These are phyloP conservation scores for Clostera curtula DNA, from an alignment of 2,888 invertebrate species.

Conservation along the genomic window DNA sequence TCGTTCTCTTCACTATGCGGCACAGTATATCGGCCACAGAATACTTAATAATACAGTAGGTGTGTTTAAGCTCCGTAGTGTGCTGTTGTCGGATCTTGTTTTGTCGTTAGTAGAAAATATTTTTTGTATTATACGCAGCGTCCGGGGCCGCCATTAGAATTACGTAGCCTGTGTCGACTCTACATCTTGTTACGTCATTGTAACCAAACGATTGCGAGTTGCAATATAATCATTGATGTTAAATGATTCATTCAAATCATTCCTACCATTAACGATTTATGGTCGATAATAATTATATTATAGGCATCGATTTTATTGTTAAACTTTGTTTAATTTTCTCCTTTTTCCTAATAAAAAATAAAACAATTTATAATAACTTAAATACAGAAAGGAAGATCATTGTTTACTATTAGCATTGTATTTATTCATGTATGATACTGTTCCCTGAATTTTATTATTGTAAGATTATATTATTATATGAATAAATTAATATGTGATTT, in stretches of 20 bases:
- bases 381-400: slow-evolving; percentile 49
- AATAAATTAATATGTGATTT: slow-evolving; percentile 44
- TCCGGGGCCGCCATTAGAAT: slow-evolving; percentile 12
- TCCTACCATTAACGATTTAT: slow-evolving; percentile 52
- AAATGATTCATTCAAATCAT: slow-evolving; percentile 61
- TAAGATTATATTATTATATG: slow-evolving; percentile 70
- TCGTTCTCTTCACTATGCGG: too few species aligned
- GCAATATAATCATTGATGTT: slow-evolving; percentile 39
- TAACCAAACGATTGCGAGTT: slow-evolving; percentile 34
- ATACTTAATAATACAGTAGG: too few species aligned
- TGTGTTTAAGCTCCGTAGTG: too few species aligned
- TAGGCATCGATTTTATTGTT: slow-evolving; percentile 33
- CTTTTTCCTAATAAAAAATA: slow-evolving; percentile 45
- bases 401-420: slow-evolving; percentile 70
- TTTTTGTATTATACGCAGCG: slow-evolving; percentile 18
- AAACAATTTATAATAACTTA: slow-evolving; percentile 46
- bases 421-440: slow-evolving; percentile 74
- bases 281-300: slow-evolving; percentile 24
- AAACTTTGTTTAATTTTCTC: slow-evolving; percentile 35
- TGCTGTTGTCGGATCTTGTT: too few species aligned
- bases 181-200: slow-evolving; percentile 31
- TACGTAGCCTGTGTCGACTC: slow-evolving; percentile 21
- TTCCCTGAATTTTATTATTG: slow-evolving; percentile 71
- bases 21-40: too few species aligned
- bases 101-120: slow-evolving; percentile 27